Base-by-base conservation (phyloP, 2,113 vertebrate species). In the Uria lomvia region DNA sequence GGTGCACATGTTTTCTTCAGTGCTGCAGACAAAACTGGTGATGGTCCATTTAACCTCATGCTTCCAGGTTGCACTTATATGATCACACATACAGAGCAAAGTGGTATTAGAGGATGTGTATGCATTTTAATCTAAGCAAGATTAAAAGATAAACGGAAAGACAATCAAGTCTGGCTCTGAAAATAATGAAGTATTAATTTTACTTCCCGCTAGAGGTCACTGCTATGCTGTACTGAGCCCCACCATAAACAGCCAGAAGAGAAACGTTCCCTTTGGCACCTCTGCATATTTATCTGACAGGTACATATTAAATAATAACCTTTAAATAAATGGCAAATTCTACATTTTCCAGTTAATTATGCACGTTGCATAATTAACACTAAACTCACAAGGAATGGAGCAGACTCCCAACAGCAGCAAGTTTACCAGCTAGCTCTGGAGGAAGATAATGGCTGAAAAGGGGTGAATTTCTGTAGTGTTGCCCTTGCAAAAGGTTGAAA, bases 191-290 rank as follows among this genome's bases (percentile, higher is more conserved):
- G 59, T 91, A 83, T n/a, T 66, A 59, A 89, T 60, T 91, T 55
- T 32, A 20, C 45, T 89, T 86, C 79, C 96, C 98, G 96, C 94
- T 50, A 98, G 98, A 97, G 97, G 98, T 97, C 95, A 83, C 96
- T 94, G 68, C 93, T 73, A 71, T n/a, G 81, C 88, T 88, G 90
- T 11, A 76, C 2, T 0, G 86, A 93, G 43, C 36, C 65, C 27
- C 43, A 52, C 11, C 1, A 52, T 12, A 6, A 77, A 27, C 11
- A 16, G 59, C 75, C 45, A 59, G 50, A 63, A 50, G 38, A 79
- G 53, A 63, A 42, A 43, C 6, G 0, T 36, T 95, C 38, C 38
- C 67, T 81, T 42, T 20, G 16, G 32, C 32, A 74, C 10, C 18
- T 49, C 38, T 2, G 4, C 1, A 0, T 52, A 29, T 84, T 74